Evolutionary conservation across 2,797 vertebrate genomes (phyloP).

Genomic region (Molossus molossus): DNA sequence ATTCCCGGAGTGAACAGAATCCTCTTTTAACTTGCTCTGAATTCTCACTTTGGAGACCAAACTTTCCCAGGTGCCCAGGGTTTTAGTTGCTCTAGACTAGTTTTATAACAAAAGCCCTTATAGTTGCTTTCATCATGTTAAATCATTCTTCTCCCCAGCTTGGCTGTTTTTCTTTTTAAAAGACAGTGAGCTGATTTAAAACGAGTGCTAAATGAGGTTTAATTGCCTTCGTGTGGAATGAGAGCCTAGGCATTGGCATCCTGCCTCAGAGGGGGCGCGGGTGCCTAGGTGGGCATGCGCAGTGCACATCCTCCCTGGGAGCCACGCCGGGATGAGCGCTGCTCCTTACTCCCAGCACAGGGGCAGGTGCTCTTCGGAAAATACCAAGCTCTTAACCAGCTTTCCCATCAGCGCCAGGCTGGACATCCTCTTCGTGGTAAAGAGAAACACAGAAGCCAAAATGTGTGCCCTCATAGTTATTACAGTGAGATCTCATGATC

Average conservation of each 20-base stretch:
- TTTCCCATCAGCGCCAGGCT: background rate
- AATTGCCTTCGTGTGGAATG: background rate
- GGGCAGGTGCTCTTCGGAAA: accelerated
- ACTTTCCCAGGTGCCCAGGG: background rate
- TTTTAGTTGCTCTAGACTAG: background rate
- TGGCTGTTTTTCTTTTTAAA: conserved; percentile 29
- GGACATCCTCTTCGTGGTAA: background rate
- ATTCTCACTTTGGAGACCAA: background rate
- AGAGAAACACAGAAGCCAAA: background rate
- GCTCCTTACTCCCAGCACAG: accelerated
- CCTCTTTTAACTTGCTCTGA: background rate
- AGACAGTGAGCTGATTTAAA: background rate
- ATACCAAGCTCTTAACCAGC: background rate
- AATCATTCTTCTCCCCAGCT: background rate
- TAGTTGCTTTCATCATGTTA: background rate
- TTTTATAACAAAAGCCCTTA: background rate
- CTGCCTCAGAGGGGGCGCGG: accelerated
- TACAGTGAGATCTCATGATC: background rate
- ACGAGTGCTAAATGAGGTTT: background rate
- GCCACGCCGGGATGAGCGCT: accelerated
- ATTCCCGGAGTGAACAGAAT: background rate
- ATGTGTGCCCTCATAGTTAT: background rate
- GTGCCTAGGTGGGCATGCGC: background rate
- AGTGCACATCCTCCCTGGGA: background rate
- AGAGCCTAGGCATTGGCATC: background rate